Conservation (phyloP, 2,888 invertebrate genomes). For the Sclerodermus sp. region DNA sequence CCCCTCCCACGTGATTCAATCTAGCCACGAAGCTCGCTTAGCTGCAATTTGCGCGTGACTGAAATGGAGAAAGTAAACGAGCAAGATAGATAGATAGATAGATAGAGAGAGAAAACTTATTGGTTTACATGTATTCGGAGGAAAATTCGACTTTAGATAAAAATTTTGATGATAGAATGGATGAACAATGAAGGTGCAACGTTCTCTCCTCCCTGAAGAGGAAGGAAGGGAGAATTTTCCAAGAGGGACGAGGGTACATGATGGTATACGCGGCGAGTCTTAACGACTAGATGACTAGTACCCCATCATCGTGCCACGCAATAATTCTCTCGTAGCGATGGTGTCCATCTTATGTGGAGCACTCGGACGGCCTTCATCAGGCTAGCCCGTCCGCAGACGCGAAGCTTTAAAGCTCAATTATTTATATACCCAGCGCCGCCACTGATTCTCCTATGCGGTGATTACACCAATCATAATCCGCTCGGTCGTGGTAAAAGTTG, state of each 20-base stretch:
- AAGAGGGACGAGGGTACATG: too few species aligned
- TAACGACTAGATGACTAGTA: constrained; percentile 19
- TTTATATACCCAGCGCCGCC: constrained; percentile 25
- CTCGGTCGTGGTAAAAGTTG: too few species aligned
- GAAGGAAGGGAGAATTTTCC: too few species aligned
- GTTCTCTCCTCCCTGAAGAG: too few species aligned
- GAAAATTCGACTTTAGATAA: too few species aligned
- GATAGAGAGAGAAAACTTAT: too few species aligned
- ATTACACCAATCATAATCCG: constrained; percentile 33
- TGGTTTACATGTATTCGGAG: too few species aligned
- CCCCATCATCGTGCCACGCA: constrained; percentile 22
- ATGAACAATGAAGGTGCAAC: too few species aligned
- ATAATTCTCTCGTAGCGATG: constrained; percentile 19
- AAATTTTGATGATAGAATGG: too few species aligned
- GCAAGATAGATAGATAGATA: too few species aligned
- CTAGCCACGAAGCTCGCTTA: too few species aligned
- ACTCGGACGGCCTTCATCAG: constrained; percentile 19
- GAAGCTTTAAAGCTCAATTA: constrained; percentile 29
- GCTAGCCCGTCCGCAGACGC: constrained; percentile 7
- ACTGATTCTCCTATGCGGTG: constrained; percentile 24
- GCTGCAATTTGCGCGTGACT: constrained; percentile 24
- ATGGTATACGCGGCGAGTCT: background rate
- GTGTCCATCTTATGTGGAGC: constrained; percentile 21
- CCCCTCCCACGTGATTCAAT: background rate
- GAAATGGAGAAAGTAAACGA: too few species aligned